Evolutionary conservation across 2,888 invertebrate species (phyloP).

Genomic region (Coleophora flavipennella): DNA sequence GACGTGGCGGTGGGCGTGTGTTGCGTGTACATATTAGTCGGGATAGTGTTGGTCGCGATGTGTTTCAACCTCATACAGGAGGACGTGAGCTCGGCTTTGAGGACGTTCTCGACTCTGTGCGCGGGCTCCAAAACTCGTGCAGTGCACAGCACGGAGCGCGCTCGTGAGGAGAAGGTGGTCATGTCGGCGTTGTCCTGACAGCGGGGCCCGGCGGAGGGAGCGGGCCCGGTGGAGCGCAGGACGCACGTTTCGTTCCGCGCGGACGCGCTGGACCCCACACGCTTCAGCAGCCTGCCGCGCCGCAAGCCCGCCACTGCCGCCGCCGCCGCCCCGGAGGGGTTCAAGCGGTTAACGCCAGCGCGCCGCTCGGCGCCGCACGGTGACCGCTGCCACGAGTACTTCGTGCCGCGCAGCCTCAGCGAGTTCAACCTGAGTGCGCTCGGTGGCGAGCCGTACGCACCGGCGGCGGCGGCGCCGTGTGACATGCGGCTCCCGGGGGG

Average conservation of each 20-base stretch:
- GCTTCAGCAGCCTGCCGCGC: slow-evolving; percentile 74
- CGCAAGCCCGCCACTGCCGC: slow-evolving; percentile 42
- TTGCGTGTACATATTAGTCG: slow-evolving; percentile 85
- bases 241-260: slow-evolving; percentile 48
- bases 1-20: slow-evolving; percentile 84
- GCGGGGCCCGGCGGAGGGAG: slow-evolving; percentile 36
- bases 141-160: slow-evolving; percentile 53
- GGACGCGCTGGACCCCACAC: slow-evolving; percentile 53
- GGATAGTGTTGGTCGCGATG: slow-evolving; percentile 90
- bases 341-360: slow-evolving; percentile 77
- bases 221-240: slow-evolving; percentile 17
- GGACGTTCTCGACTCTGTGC: slow-evolving; percentile 29
- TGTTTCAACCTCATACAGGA: slow-evolving; percentile 90
- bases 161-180: slow-evolving; percentile 54
- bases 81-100: slow-evolving; percentile 49
- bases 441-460: slow-evolving; percentile 32
- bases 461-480: slow-evolving; percentile 17
- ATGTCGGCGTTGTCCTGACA: slow-evolving; percentile 74
- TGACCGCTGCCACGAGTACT: slow-evolving; percentile 83
- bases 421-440: slow-evolving; percentile 84
- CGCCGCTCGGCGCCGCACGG: slow-evolving; percentile 74
- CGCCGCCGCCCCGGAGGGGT: slow-evolving; percentile 46
- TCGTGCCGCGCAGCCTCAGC: slow-evolving; percentile 87
- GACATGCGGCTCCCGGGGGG: slow-evolving; percentile 25
- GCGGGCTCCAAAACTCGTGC: slow-evolving; percentile 36